These are phyloP conservation scores for Muschampia plurimacula DNA, from an alignment of 2,888 invertebrate species.

Conservation along the genomic window DNA sequence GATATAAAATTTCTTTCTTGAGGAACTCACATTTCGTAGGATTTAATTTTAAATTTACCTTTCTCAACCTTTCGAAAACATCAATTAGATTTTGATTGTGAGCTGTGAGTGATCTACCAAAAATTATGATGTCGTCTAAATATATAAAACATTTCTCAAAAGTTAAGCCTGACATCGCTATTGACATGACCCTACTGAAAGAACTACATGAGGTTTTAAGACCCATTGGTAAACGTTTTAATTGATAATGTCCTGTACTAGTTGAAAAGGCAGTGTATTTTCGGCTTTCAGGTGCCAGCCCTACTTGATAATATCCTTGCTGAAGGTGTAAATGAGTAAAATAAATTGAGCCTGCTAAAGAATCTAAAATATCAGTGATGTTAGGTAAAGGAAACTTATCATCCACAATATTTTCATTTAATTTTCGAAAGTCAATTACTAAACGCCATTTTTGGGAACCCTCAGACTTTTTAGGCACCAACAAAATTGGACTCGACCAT, in stretches of 20 bases:
- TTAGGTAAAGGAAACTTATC: conserved; percentile 42
- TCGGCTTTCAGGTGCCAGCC: background rate
- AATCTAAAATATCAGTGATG: too few relatives aligned
- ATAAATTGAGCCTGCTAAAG: background rate
- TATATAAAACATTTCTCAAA: background rate
- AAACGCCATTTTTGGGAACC: background rate
- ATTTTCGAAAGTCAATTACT: conserved; percentile 1
- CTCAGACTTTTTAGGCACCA: background rate
- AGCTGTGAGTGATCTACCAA: background rate
- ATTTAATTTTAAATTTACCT: background rate
- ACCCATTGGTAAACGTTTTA: background rate
- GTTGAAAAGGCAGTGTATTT: background rate
- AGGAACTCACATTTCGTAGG: background rate
- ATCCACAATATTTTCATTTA: conserved; percentile 26
- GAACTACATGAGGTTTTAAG: background rate
- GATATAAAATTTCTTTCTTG: background rate
- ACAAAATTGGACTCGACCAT: background rate
- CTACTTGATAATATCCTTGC: background rate
- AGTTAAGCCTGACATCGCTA: background rate
- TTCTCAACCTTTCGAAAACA: background rate
- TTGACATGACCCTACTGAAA: background rate
- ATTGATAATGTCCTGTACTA: background rate
- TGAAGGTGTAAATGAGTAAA: background rate
- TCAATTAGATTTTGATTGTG: conserved; percentile 1
- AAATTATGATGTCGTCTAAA: background rate